Conservation (phyloP, 2,113 vertebrate genomes). For the Danio rerio region GRCz12tu NC_133189.1:34382501-34383000, state of each 20-base stretch:
- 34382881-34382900: background rate
- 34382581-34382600: slow-evolving; percentile 73
- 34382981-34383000: no score
- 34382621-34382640: slow-evolving; percentile 34
- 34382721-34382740: slow-evolving; percentile 17
- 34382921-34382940: background rate
- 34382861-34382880: background rate
- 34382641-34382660: slow-evolving; percentile 46
- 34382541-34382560: slow-evolving; percentile 77
- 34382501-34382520: slow-evolving; percentile 39
- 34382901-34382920: background rate
- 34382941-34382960: background rate
- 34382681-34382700: slow-evolving; percentile 32
- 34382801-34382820: background rate
- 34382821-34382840: background rate
- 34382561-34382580: slow-evolving; percentile 85
- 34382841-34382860: background rate
- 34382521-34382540: slow-evolving; percentile 70
- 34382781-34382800: slow-evolving; percentile 6
- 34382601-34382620: slow-evolving; percentile 52
- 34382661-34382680: slow-evolving; percentile 25
- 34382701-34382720: slow-evolving; percentile 15
- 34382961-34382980: no score
- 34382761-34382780: background rate
- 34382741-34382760: background rate